A percentile compares a stretch with the other conserved stretches of the same genome.
Conservation (phyloP, 2,797 vertebrate genomes). For the Halcyon badia region DNA sequence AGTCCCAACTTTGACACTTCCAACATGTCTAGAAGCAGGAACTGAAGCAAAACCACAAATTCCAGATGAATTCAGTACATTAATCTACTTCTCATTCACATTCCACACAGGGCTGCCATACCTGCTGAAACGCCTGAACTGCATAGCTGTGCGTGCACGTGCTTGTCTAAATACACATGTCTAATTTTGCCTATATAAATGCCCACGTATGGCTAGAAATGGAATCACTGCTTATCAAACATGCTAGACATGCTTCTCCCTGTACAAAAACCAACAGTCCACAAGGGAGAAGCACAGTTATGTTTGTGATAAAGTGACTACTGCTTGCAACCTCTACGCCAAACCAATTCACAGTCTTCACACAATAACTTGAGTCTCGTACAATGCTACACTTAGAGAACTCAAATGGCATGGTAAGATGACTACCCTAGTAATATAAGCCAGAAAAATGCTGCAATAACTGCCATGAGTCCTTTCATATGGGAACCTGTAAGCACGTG, state of each 20-base stretch:
- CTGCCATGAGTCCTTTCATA: not conserved
- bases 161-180: not conserved
- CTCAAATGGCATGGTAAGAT: not conserved
- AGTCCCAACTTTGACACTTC: not conserved
- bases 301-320: not conserved
- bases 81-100: not conserved
- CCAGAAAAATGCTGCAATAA: not conserved
- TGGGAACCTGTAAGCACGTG: rapidly evolving
- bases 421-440: not conserved
- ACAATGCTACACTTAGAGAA: not conserved
- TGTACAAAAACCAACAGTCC: not conserved
- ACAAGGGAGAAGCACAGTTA: not conserved
- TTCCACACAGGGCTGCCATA: not conserved
- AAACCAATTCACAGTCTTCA: not conserved
- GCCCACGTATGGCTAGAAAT: not conserved
- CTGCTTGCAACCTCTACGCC: not conserved
- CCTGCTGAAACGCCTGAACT: not conserved
- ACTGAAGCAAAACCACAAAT: not conserved
- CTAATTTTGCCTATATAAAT: not conserved
- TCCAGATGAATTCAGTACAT: not conserved
- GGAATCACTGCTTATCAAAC: not conserved
- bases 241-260: not conserved
- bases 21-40: not conserved
- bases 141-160: not conserved
- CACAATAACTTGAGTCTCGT: not conserved